Evolutionary conservation across 64 coral and sea anemone genomes (phyloP), one percentile per base, ranked within the genome.

Genomic region (Stylophora pistillata): DNA sequence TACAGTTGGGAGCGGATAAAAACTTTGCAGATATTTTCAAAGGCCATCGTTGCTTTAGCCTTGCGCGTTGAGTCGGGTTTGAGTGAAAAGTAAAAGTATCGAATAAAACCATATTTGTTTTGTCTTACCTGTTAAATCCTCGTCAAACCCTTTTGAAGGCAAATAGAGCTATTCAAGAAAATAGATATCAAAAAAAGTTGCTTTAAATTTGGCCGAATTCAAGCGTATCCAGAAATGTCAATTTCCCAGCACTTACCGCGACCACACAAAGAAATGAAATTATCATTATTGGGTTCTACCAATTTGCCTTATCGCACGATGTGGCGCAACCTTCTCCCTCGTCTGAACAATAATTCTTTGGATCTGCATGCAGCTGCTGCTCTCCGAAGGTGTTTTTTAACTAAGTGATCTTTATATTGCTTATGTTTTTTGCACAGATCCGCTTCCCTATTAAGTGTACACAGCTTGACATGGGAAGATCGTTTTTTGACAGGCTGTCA

Each of bases 381-480:
- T 7, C 52, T 20, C 37, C 52, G 52, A 12, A 9, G 3, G 71
- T 13, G 58, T 59, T 59, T 18, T 59, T 3, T 59, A 11, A 11
- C 26, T 11, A 68, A 68, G 64, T 68, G 26, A 68, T 68, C 37
- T 20, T 2, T 20, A 53, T 76, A 41, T 53, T 33, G 73, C 20
- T 34, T 9, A 15, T 52, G 6, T 17, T 74, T 41, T 20, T 17
- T 17, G 18, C 14, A 17, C 30, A 0, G 15, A 41, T 34, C 72
- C 32, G 72, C 31, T 53, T 76, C 52, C 73, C 30, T 76, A 52
- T 52, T 76, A 53, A 16, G 37, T 76, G 21, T 53, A 76, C 73
- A 52, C 34, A 76, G 73, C 73, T 76, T 76, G 32, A 76, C 73
- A 76, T 33, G 10, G 73, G 29, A 17, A 52, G 17, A 76, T 53